Percentiles rank a stretch among this genome's conserved stretches.
Conservation (phyloP, 2,797 vertebrate species). For the Bradypodion ventrale region DNA sequence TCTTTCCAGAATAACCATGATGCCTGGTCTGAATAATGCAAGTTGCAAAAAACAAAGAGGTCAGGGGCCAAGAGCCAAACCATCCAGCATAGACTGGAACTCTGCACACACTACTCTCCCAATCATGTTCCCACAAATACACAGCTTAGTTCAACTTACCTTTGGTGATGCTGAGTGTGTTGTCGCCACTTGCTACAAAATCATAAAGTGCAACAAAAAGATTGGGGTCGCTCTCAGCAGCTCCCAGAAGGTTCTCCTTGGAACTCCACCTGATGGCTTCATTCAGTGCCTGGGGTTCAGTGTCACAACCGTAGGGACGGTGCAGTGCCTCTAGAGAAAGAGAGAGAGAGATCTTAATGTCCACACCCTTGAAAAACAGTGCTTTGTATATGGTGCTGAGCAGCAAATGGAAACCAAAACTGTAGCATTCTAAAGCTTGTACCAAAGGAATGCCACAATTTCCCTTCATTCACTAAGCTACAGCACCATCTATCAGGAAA, state of each 20-base stretch:
- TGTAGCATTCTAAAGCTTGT: not conserved
- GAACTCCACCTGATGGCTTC: conserved; percentile 99
- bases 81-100: too few species aligned
- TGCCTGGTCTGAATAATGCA: too few species aligned
- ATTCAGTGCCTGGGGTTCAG: conserved; percentile 89
- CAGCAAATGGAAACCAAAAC: not conserved
- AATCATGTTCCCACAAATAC: not conserved
- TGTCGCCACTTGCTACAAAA: conserved; percentile 98
- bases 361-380: not conserved
- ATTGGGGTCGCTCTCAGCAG: conserved; percentile 96
- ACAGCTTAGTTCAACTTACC: conserved; percentile 74
- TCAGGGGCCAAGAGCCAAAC: too few species aligned
- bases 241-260: conserved; percentile 97
- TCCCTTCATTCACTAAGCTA: not conserved
- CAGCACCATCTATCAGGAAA: not conserved
- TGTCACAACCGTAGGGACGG: conserved; percentile 87
- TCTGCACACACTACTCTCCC: not conserved
- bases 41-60: too few species aligned
- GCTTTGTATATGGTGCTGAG: not conserved
- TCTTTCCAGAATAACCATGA: too few species aligned
- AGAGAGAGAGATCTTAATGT: not conserved
- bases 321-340: conserved; percentile 88
- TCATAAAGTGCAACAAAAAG: conserved; percentile 99
- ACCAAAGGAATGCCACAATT: not conserved
- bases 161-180: conserved; percentile 99